These are phyloP conservation scores for Sphenopsis melanotis DNA, from an alignment of 2,797 vertebrate genomes.

Conservation along the genomic window DNA sequence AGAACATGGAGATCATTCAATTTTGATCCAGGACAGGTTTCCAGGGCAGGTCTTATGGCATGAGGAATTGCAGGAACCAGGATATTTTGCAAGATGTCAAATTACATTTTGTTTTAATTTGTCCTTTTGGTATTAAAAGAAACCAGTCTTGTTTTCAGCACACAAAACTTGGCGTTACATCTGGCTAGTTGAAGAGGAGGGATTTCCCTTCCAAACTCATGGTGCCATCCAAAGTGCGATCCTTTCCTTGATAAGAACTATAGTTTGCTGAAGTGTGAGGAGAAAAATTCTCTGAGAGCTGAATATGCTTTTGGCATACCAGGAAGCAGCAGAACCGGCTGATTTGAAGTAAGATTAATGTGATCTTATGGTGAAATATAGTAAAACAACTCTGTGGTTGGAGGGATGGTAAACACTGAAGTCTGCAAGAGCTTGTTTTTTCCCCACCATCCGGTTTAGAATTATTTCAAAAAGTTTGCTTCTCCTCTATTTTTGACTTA, in stretches of 20 bases:
- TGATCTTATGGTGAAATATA: background rate
- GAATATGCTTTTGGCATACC: background rate
- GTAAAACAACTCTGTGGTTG: background rate
- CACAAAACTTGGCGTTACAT: background rate
- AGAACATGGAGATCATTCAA: background rate
- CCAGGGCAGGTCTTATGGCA: background rate
- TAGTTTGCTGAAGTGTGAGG: background rate
- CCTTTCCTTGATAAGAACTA: background rate
- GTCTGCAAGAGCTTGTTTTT: background rate
- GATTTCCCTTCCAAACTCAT: background rate
- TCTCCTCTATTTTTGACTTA: background rate
- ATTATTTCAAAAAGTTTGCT: background rate
- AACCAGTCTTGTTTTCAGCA: background rate
- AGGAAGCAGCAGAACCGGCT: background rate
- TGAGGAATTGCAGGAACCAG: background rate
- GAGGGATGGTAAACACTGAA: background rate
- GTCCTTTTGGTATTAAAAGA: background rate
- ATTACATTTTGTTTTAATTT: background rate
- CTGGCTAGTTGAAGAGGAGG: background rate
- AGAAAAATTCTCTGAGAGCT: background rate
- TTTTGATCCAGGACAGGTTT: background rate
- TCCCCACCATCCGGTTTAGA: background rate
- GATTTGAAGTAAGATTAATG: background rate
- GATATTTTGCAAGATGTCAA: slow-evolving; percentile 8
- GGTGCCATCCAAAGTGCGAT: background rate